Evolutionary conservation across 1,140 invertebrate species (phyloP).

Genomic region (Lordiphosa stackelbergi): DNA sequence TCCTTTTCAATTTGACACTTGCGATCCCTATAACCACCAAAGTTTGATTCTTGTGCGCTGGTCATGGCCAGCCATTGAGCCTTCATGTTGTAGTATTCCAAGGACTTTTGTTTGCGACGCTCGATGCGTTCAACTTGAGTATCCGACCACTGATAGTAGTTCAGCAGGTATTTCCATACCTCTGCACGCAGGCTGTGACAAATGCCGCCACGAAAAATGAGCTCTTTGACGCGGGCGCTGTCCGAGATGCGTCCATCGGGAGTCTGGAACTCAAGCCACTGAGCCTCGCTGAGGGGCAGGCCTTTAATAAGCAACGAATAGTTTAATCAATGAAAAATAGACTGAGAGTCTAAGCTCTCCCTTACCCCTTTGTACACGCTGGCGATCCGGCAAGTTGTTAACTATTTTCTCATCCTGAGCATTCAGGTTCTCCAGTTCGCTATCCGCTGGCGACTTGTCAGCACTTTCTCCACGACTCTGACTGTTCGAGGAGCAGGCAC

Average conservation of each 20-base stretch:
- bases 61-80: slow-evolving; percentile 96
- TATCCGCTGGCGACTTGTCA: slow-evolving; percentile 67
- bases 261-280: slow-evolving; percentile 89
- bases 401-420: slow-evolving; percentile 69
- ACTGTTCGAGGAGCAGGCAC: slow-evolving; percentile 55
- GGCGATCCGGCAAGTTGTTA: slow-evolving; percentile 62
- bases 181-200: slow-evolving; percentile 85
- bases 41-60: slow-evolving; percentile 90
- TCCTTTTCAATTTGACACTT: slow-evolving; percentile 99
- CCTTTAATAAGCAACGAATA: slow-evolving; percentile 25
- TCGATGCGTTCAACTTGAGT: slow-evolving; percentile 85
- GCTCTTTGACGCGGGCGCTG: slow-evolving; percentile 83
- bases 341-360: background rate
- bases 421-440: slow-evolving; percentile 68
- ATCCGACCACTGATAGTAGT: slow-evolving; percentile 91
- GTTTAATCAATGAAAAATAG: background rate
- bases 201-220: slow-evolving; percentile 93
- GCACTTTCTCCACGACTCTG: slow-evolving; percentile 61
- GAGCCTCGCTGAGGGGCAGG: slow-evolving; percentile 83
- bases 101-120: slow-evolving; percentile 84
- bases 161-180: slow-evolving; percentile 97
- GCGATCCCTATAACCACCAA: slow-evolving; percentile 91
- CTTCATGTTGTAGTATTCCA: slow-evolving; percentile 97
- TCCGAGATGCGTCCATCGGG: slow-evolving; percentile 86
- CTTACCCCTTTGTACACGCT: slow-evolving; percentile 51